Evolutionary conservation across 2,113 vertebrate genomes (phyloP).

Genomic region (Fregetta grallaria): DNA sequence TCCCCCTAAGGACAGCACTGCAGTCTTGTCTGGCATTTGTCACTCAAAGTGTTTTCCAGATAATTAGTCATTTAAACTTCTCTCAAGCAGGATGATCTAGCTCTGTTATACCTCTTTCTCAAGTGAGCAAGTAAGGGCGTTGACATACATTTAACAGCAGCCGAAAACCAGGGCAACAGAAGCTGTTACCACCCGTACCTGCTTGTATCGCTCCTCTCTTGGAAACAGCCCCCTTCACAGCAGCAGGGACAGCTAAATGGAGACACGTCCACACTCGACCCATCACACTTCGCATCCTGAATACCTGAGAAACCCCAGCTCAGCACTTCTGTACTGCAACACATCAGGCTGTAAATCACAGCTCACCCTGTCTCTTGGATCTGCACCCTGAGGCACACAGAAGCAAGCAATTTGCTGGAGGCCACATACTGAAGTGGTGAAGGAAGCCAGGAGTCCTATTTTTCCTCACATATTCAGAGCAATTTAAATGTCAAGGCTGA

Average conservation of each 20-base stretch:
- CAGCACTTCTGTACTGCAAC: not conserved
- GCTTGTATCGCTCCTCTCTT: not conserved
- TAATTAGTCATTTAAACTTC: not conserved
- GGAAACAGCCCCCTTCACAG: not conserved
- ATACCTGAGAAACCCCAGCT: not conserved
- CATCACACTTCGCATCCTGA: not conserved
- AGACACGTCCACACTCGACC: accelerated
- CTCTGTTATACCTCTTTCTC: not conserved
- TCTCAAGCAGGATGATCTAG: not conserved
- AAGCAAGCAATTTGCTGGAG: not conserved
- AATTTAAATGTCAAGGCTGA: not conserved
- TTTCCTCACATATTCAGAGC: not conserved
- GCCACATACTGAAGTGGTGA: not conserved
- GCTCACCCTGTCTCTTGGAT: not conserved
- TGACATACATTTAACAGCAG: not conserved
- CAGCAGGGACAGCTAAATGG: not conserved
- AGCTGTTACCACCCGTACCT: not conserved
- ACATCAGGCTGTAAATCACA: not conserved
- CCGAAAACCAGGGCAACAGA: not conserved
- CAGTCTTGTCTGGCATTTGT: not conserved
- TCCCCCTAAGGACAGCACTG: not conserved
- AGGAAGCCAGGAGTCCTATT: not conserved
- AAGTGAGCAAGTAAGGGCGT: not conserved
- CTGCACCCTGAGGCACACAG: not conserved
- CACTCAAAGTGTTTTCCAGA: not conserved